Conservation (phyloP, 2,113 vertebrate species). For the Laterallus jamaicensis region DNA sequence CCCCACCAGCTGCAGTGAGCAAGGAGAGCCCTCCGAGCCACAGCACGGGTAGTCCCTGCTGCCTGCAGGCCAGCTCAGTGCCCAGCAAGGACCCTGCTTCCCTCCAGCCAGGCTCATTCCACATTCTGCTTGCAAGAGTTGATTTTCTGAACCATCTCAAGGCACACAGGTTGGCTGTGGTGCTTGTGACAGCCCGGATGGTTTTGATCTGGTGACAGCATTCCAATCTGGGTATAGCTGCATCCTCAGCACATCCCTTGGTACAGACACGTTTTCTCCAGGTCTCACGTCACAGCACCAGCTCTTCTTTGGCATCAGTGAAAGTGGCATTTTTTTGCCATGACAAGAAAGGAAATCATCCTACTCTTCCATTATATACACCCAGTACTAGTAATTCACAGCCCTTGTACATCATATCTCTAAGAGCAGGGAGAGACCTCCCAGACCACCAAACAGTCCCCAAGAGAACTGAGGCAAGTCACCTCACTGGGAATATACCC, state of each 20-base stretch:
- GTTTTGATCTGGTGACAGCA: neutral
- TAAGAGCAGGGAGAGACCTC: neutral
- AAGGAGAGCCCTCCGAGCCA: neutral
- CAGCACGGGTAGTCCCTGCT: fast-evolving
- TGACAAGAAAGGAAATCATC: neutral
- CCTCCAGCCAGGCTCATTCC: neutral
- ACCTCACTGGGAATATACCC: neutral
- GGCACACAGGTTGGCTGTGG: neutral
- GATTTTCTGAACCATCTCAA: neutral
- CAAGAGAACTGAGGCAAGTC: neutral
- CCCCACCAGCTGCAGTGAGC: neutral
- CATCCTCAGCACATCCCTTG: neutral
- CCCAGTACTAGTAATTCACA: neutral
- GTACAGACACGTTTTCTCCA: neutral
- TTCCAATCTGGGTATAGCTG: neutral
- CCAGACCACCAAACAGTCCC: neutral
- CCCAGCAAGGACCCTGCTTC: neutral
- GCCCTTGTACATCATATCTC: neutral
- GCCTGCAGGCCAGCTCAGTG: neutral
- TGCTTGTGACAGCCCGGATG: neutral
- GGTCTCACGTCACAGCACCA: neutral
- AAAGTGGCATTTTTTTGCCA: neutral
- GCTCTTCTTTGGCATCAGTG: neutral
- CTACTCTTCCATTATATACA: neutral
- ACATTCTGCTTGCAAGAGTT: neutral